Evolutionary conservation across 2,888 invertebrate genomes (phyloP).

Genomic region (Drosophila hawaiiensis): DNA sequence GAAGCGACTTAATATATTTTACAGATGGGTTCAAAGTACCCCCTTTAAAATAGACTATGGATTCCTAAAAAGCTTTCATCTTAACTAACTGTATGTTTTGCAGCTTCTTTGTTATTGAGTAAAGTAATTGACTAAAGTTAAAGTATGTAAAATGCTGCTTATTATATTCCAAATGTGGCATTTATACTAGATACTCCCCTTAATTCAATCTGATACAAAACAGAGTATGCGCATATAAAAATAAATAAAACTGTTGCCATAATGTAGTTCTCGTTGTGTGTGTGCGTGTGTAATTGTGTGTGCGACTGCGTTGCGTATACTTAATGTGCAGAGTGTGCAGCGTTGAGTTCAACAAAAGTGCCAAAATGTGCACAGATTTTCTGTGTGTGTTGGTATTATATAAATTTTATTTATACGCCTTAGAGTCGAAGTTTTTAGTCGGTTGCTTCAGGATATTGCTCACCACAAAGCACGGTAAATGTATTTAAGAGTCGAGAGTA

Average conservation of each 20-base stretch:
- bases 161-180: background rate
- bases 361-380: conserved; percentile 34
- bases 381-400: conserved; percentile 29
- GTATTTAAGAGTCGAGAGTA: conserved; percentile 31
- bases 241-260: conserved; percentile 56
- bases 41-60: background rate
- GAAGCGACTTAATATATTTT: background rate
- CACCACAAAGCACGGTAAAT: conserved; percentile 31
- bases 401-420: conserved; percentile 57
- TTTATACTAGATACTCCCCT: background rate
- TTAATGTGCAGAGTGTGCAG: conserved; percentile 51
- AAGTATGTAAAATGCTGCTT: too few species aligned
- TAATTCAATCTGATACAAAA: background rate
- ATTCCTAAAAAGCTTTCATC: background rate
- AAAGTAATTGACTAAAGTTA: background rate
- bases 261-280: conserved; percentile 41
- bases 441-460: conserved; percentile 11
- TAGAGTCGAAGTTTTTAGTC: conserved; percentile 41
- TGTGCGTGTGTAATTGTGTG: conserved; percentile 12
- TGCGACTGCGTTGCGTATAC: conserved; percentile 55
- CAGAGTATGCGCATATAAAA: conserved; percentile 46
- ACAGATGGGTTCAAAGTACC: background rate
- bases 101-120: background rate
- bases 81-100: background rate
- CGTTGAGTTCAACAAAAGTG: conserved; percentile 38